Evolutionary conservation across 1,140 invertebrate genomes (phyloP).

Genomic region (Hycleus phaleratus): DNA sequence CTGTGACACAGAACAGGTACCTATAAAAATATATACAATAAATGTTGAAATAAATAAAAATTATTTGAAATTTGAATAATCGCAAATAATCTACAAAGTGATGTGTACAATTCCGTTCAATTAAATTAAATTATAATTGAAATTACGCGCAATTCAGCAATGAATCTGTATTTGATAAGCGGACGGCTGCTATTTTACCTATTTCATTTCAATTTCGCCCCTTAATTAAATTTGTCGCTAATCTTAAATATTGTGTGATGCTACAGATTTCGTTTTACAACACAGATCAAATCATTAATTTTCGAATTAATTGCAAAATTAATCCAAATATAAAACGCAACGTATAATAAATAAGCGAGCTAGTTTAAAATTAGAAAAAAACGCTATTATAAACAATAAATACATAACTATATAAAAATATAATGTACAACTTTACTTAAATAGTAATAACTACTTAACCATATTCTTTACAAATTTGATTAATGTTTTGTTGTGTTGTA

Average conservation of each 20-base stretch:
- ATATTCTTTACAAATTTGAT: constrained; percentile 27
- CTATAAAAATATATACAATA: constrained; percentile 30
- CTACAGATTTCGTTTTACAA: constrained; percentile 13
- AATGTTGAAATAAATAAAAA: neutral
- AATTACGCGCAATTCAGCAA: neutral
- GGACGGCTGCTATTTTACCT: constrained; percentile 18
- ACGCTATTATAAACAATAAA: constrained; percentile 36
- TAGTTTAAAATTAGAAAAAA: constrained; percentile 14
- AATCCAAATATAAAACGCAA: no score
- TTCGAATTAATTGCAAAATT: neutral
- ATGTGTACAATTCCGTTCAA: neutral
- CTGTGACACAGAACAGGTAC: constrained; percentile 37
- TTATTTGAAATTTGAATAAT: neutral
- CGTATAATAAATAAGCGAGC: constrained; percentile 7
- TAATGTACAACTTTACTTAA: constrained; percentile 33
- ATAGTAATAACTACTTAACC: constrained; percentile 24
- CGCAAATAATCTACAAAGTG: neutral
- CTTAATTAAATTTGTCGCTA: neutral
- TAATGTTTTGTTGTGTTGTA: constrained; percentile 15
- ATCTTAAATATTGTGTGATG: constrained; percentile 17
- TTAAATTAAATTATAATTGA: neutral
- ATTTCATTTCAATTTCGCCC: neutral
- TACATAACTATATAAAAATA: constrained; percentile 37
- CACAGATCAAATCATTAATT: neutral
- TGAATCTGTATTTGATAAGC: constrained; percentile 5